A percentile compares a stretch with the other conserved stretches of the same genome.
Conservation (phyloP, 1,140 invertebrate species). For the Zaprionus lachaisei region DNA sequence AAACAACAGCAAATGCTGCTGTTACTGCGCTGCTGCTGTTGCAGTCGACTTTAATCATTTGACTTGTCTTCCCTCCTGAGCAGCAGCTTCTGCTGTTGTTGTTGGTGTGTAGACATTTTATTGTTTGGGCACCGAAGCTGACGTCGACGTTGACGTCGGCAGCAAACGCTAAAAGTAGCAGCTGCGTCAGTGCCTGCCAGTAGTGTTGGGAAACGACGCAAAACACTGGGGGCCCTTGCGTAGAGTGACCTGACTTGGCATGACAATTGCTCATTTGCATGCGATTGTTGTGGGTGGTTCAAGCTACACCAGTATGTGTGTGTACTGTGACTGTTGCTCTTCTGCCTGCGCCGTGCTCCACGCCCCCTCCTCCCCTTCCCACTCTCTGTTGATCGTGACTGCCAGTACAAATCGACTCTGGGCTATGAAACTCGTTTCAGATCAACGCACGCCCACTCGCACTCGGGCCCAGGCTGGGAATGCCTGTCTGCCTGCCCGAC, state of each 20-base stretch:
- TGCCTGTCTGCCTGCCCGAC: slow-evolving; percentile 7
- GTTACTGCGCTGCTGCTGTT: background rate
- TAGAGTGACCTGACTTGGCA: slow-evolving; percentile 21
- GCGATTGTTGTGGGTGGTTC: slow-evolving; percentile 49
- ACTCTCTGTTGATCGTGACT: slow-evolving; percentile 45
- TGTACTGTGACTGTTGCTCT: background rate
- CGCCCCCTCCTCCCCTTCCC: background rate
- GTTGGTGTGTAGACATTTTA: slow-evolving; percentile 16
- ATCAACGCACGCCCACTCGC: slow-evolving; percentile 55
- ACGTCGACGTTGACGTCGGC: slow-evolving; percentile 7
- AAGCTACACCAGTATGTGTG: background rate
- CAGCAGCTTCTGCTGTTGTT: slow-evolving; percentile 7
- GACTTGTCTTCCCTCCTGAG: slow-evolving; percentile 19
- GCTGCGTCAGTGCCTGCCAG: slow-evolving; percentile 37
- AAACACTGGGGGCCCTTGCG: slow-evolving; percentile 10
- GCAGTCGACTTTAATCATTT: slow-evolving; percentile 33
- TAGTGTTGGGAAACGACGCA: slow-evolving; percentile 45
- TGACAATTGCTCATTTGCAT: slow-evolving; percentile 63
- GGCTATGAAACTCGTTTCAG: slow-evolving; percentile 71
- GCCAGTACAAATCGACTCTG: slow-evolving; percentile 15
- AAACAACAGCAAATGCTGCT: background rate
- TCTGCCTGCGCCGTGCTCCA: background rate
- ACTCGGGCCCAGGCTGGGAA: slow-evolving; percentile 21
- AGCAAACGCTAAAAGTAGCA: slow-evolving; percentile 11
- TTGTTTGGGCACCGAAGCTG: slow-evolving; percentile 25